Conservation (phyloP, 2,888 invertebrate genomes). For the Hypomecis punctinalis region DNA sequence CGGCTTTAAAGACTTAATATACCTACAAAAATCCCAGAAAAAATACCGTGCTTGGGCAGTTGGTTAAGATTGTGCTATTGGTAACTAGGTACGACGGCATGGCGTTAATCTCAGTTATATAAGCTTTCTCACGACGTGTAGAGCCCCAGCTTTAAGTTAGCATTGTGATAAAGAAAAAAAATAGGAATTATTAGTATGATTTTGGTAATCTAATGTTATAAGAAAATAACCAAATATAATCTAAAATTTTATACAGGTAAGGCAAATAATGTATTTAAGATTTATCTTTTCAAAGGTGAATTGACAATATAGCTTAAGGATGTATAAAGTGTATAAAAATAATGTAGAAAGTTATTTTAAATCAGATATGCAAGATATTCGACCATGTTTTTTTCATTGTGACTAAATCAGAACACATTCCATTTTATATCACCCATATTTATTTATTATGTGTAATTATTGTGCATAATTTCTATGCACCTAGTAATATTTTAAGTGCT, state of each 20-base stretch:
- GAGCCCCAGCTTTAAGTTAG: background rate
- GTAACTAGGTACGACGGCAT: too few species aligned
- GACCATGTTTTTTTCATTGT: background rate
- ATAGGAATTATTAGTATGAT: background rate
- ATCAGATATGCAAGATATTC: conserved; percentile 11
- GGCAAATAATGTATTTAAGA: conserved; percentile 21
- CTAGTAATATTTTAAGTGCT: too few species aligned
- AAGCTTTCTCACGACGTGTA: too few species aligned
- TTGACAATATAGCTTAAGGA: conserved; percentile 53
- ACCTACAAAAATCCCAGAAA: too few species aligned
- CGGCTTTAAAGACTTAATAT: too few species aligned
- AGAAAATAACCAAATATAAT: conserved; percentile 21
- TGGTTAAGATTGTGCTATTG: too few species aligned
- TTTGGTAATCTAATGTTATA: conserved; percentile 7
- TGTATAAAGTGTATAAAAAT: conserved; percentile 40
- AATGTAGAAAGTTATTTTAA: conserved; percentile 20
- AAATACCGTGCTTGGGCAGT: too few species aligned
- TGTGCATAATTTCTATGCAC: background rate
- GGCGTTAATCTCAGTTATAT: too few species aligned
- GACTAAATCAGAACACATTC: background rate
- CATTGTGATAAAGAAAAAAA: conserved; percentile 10
- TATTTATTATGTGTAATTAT: too few species aligned
- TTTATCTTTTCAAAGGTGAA: conserved; percentile 46
- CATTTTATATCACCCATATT: too few species aligned
- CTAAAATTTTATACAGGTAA: conserved; percentile 16